These are phyloP conservation scores for Grammomys surdaster DNA, from an alignment of 2,113 vertebrate species.

Conservation along the genomic window DNA sequence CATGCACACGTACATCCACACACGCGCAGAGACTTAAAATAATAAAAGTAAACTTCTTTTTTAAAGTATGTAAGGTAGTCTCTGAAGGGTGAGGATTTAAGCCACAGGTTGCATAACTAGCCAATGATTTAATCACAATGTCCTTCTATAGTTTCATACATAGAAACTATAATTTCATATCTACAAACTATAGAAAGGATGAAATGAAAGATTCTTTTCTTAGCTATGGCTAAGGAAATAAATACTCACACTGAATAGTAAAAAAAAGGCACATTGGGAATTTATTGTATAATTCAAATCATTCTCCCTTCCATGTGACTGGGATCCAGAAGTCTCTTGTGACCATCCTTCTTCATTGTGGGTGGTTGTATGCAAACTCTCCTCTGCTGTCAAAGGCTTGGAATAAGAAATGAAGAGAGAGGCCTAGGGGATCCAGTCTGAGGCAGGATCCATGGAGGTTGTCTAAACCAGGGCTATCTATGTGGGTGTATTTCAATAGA, in stretches of 20 bases:
- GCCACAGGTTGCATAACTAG: neutral
- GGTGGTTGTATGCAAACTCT: neutral
- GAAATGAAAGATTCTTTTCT: neutral
- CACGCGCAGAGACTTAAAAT: neutral
- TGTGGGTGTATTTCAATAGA: neutral
- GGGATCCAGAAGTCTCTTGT: neutral
- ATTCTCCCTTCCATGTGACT: neutral
- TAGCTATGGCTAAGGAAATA: neutral
- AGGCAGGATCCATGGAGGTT: neutral
- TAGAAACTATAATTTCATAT: too few species aligned
- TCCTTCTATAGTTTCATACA: neutral
- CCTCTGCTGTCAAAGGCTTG: neutral
- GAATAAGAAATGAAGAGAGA: too few species aligned
- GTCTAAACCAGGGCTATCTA: neutral
- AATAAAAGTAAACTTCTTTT: neutral
- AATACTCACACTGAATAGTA: neutral
- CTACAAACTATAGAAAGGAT: too few species aligned
- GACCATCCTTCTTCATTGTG: neutral
- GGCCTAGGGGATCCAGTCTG: neutral
- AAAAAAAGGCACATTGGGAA: neutral
- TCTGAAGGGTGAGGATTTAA: neutral
- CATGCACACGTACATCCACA: neutral
- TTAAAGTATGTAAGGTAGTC: neutral
- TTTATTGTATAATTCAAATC: neutral
- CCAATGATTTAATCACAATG: neutral